Conservation (phyloP, 2,113 vertebrate species). For the Hemichromis elongatus region DNA sequence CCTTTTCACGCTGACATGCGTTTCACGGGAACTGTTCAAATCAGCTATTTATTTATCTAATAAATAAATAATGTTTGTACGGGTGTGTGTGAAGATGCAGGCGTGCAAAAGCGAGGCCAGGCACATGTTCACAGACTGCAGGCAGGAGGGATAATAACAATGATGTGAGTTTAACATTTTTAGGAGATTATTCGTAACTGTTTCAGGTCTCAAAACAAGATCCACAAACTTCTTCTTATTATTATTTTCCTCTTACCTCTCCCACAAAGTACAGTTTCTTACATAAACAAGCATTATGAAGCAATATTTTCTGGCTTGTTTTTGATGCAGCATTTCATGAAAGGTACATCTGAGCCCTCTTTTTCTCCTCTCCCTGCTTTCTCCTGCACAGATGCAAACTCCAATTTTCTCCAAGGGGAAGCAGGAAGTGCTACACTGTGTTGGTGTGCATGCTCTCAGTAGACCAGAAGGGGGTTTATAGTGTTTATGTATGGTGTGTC, state of each 20-base stretch:
- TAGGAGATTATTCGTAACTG: background rate
- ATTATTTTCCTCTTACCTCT: background rate
- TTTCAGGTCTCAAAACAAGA: background rate
- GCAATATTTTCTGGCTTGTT: background rate
- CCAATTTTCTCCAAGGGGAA: constrained; percentile 15
- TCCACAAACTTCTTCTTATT: background rate
- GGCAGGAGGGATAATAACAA: background rate
- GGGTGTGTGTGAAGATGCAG: background rate
- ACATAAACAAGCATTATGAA: constrained; percentile 12
- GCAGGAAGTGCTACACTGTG: constrained; percentile 3
- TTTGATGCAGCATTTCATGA: constrained; percentile 9
- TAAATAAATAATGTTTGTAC: background rate
- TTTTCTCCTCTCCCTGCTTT: background rate
- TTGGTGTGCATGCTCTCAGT: background rate
- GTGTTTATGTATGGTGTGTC: background rate
- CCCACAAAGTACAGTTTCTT: background rate
- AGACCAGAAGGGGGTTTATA: background rate
- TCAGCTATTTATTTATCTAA: background rate
- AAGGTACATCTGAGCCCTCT: background rate
- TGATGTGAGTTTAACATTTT: background rate
- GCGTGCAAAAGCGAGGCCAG: background rate
- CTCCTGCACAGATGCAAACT: constrained; percentile 12
- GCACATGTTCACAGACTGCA: background rate
- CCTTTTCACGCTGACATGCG: background rate
- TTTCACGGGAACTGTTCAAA: background rate